Conservation (phyloP, 2,797 vertebrate genomes). For the Acipenser transmontanus region DNA sequence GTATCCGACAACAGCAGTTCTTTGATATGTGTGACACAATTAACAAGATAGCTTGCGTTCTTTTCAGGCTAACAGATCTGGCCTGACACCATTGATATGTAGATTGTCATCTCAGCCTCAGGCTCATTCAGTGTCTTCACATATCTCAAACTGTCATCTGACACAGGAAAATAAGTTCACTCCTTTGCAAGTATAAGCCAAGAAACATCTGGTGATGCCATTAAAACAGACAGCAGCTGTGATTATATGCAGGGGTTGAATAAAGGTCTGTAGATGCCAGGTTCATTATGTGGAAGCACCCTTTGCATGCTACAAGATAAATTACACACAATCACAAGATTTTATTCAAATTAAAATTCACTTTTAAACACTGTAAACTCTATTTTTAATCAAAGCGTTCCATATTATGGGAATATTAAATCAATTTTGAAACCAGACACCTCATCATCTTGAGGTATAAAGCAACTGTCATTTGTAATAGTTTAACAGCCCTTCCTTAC, state of each 20-base stretch:
- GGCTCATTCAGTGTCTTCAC: conserved; percentile 17
- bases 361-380: no score
- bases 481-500: no score
- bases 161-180: conserved; percentile 10
- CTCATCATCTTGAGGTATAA: no score
- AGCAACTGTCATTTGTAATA: no score
- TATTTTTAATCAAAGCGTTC: no score
- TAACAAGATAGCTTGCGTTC: conserved; percentile 42
- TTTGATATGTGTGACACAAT: conserved; percentile 31
- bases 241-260: conserved; percentile 44
- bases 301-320: no score
- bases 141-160: conserved; percentile 25
- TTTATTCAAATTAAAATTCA: no score
- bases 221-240: conserved; percentile 51
- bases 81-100: conserved; percentile 42
- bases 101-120: conserved; percentile 56
- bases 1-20: conserved; percentile 14
- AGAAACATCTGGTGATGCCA: conserved; percentile 42
- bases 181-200: conserved; percentile 6
- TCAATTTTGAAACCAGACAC: no score
- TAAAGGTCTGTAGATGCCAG: conserved; percentile 53
- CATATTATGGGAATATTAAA: no score
- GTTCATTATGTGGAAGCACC: conserved; percentile 9
- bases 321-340: no score
- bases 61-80: conserved; percentile 39